Evolutionary conservation across 37 sponge, comb jelly and placozoan species (phyloP).

Genomic region (Diacarnus erythraeanus): DNA sequence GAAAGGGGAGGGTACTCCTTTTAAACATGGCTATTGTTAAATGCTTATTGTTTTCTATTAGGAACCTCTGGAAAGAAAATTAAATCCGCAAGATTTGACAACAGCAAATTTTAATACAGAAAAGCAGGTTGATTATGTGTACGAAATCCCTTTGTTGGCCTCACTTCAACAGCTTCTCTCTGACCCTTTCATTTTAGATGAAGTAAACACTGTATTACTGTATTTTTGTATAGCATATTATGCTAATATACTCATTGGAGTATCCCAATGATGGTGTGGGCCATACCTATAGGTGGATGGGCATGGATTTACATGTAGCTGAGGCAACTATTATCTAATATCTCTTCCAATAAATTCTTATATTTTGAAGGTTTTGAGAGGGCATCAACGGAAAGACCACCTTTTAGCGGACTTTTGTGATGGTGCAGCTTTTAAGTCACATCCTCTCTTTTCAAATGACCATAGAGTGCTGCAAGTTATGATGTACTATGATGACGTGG

Average conservation of each 20-base stretch:
- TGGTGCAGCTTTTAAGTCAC: slow-evolving; percentile 27
- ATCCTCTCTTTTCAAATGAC: slow-evolving; percentile 32
- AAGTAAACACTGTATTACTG: too few relatives aligned
- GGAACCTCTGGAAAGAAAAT: neutral
- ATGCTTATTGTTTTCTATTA: too few relatives aligned
- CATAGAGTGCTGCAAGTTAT: slow-evolving; percentile 41
- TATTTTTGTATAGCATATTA: too few relatives aligned
- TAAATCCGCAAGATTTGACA: neutral
- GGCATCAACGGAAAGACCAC: slow-evolving; percentile 8
- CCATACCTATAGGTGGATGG: too few relatives aligned
- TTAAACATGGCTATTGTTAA: too few relatives aligned
- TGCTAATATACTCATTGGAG: too few relatives aligned
- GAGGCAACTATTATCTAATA: too few relatives aligned
- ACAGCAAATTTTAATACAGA: neutral
- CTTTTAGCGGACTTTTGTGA: slow-evolving; percentile 53
- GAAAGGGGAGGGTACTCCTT: too few relatives aligned
- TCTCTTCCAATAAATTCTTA: too few relatives aligned
- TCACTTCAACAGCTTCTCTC: slow-evolving; percentile 27
- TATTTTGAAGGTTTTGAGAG: slow-evolving; percentile 13
- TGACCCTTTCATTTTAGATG: slow-evolving; percentile 11
- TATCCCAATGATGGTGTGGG: too few relatives aligned
- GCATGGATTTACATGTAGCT: too few relatives aligned
- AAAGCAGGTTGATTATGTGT: slow-evolving; percentile 8
- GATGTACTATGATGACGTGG: slow-evolving; percentile 67
- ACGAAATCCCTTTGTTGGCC: slow-evolving; percentile 18